Conservation (phyloP, 2,113 vertebrate species). For the Channa argus region DNA sequence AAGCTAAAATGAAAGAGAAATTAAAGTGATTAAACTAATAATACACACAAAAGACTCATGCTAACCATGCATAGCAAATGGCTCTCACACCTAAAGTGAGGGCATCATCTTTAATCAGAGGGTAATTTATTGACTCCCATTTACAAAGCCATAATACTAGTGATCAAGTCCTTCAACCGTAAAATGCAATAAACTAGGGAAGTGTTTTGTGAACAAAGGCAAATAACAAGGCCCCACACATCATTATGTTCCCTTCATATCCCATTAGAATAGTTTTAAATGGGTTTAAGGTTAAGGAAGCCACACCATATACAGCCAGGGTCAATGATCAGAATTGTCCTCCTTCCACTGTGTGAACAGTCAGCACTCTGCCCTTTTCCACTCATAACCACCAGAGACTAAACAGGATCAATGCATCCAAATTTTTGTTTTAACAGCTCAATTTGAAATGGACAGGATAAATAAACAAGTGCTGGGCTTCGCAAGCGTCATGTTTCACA, state of each 20-base stretch:
- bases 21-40: constrained; percentile 69
- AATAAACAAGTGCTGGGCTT: neutral
- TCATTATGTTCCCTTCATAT: constrained; percentile 80
- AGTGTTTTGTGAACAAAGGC: constrained; percentile 82
- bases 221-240: constrained; percentile 78
- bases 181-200: constrained; percentile 82
- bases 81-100: constrained; percentile 73
- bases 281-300: constrained; percentile 60
- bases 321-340: constrained; percentile 55
- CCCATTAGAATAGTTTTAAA: constrained; percentile 71
- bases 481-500: neutral
- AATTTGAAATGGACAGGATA: constrained; percentile 2
- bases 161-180: constrained; percentile 80
- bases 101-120: constrained; percentile 80
- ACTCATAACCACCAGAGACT: constrained; percentile 1
- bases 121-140: constrained; percentile 83
- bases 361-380: neutral
- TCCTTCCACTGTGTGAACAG: constrained; percentile 15
- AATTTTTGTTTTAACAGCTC: constrained; percentile 11
- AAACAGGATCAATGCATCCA: constrained; percentile 4
- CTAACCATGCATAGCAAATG: constrained; percentile 73
- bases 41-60: constrained; percentile 63
- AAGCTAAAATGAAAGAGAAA: constrained; percentile 59
- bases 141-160: constrained; percentile 81
- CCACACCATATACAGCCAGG: constrained; percentile 32